Percentiles rank a stretch among this genome's conserved stretches.
Conservation (phyloP, 2,113 vertebrate species). For the Xenotilapia longispinis region DNA sequence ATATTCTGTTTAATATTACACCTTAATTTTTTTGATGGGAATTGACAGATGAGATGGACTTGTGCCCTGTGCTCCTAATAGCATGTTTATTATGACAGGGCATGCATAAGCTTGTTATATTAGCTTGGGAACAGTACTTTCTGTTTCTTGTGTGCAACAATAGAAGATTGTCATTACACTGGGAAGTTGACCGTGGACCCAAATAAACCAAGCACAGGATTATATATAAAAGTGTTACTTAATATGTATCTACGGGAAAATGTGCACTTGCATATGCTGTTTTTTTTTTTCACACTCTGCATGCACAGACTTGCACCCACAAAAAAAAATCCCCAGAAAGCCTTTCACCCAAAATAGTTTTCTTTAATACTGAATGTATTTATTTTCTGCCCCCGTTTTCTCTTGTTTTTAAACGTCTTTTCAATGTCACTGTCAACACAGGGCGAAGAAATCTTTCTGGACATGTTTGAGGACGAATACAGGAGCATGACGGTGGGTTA, state of each 20-base stretch:
- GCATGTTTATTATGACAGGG: not conserved
- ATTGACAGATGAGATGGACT: not conserved
- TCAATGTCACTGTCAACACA: constrained; percentile 41
- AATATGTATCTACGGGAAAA: not conserved
- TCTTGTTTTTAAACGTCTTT: not conserved
- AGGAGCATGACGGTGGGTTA: constrained; percentile 91
- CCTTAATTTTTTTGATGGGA: not conserved
- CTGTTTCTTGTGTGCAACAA: not conserved
- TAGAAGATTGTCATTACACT: not conserved
- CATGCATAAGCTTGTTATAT: not conserved
- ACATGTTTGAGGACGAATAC: constrained; percentile 99
- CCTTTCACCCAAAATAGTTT: not conserved
- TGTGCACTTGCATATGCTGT: not conserved
- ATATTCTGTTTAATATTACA: not conserved
- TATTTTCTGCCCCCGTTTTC: not conserved
- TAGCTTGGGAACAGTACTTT: not conserved
- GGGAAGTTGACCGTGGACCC: not conserved
- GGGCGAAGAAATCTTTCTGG: constrained; percentile 98
- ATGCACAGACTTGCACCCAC: not conserved
- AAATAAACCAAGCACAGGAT: not conserved
- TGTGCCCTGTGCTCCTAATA: not conserved
- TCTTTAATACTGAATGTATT: not conserved
- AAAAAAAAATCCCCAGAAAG: not conserved
- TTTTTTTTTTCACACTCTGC: not conserved
- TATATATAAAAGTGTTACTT: not conserved